Evolutionary conservation across 2,113 vertebrate genomes (phyloP), one percentile per base, ranked within the genome.

Genomic region (Diphyllodes magnificus): DNA sequence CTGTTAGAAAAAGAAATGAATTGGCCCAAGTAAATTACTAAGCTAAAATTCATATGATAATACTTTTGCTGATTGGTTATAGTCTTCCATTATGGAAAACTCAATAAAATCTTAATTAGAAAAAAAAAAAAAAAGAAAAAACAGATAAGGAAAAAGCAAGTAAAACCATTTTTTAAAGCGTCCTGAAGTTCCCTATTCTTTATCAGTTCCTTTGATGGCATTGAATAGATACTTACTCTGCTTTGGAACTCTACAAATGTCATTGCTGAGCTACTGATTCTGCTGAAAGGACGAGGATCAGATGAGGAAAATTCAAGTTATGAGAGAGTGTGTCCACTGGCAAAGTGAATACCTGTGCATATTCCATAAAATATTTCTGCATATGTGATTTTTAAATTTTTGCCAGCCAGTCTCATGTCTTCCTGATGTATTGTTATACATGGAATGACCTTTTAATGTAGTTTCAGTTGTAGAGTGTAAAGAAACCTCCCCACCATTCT

Each of bases 51-150:
- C 56, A 64, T 88, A 77, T 68, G 57, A 90, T 95, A 96, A 92
- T 88, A 84, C n/a, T 88, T 95, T 53, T 83, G 40, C 69, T 90
- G 59, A 86, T 88, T 88, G 56, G 82, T 91, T 93, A 64, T 57
- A 95, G 68, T 75, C 35, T 90, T 93, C 72, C 44, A 64, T 86
- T 95, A 81, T 42, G 31, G 57, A 93, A 92, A 96, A 88, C 56
- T 88, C 90, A 93, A 91, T 91, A 85, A 92, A 92, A 90, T 92
- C 47, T 93, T 94, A 93, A 93, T 96, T 92, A 94, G 37, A 16
- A 90, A 93, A 83, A 80, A 83, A 83, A 83, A 80, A 83, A 45
- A 44, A 19, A 14, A 16, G 35, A 51, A 22, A 39, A 39, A 54
- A 6, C 44, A 93, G 82, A 92, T 94, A 95, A 93, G 71, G 23